Percentiles rank a stretch among this genome's conserved stretches.
Conservation (phyloP, 2,113 vertebrate genomes). For the Aptenodytes patagonicus region DNA sequence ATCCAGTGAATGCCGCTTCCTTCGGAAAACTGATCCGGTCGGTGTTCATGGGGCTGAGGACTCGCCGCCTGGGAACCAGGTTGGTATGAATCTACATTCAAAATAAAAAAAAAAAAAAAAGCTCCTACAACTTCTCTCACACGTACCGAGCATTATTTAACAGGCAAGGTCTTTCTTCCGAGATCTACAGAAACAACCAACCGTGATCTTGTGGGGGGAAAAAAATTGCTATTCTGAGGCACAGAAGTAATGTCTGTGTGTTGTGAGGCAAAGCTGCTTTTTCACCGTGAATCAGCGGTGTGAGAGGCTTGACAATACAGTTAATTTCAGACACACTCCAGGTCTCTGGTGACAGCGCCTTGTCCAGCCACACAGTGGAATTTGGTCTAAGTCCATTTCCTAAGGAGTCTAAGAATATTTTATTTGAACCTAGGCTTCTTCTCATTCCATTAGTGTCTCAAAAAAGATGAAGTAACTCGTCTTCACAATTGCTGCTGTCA, state of each 20-base stretch:
- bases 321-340: not conserved
- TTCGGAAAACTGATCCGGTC: slow-evolving; percentile 98
- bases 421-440: not conserved
- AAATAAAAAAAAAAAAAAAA: fast-evolving
- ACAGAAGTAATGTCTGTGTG: not conserved
- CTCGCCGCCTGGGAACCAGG: slow-evolving; percentile 94
- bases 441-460: not conserved
- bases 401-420: not conserved
- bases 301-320: not conserved
- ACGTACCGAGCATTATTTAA: not conserved
- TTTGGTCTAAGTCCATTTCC: not conserved
- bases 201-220: fast-evolving
- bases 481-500: not conserved
- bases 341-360: not conserved
- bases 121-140: not conserved
- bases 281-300: not conserved
- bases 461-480: not conserved
- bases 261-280: not conserved
- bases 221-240: not conserved
- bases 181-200: fast-evolving
- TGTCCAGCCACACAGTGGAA: not conserved
- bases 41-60: slow-evolving; percentile 95
- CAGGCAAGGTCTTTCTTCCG: not conserved
- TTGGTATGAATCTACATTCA: slow-evolving; percentile 2
- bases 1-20: slow-evolving; percentile 95